Conservation (phyloP, 2,797 vertebrate species). For the Salmo trutta region DNA sequence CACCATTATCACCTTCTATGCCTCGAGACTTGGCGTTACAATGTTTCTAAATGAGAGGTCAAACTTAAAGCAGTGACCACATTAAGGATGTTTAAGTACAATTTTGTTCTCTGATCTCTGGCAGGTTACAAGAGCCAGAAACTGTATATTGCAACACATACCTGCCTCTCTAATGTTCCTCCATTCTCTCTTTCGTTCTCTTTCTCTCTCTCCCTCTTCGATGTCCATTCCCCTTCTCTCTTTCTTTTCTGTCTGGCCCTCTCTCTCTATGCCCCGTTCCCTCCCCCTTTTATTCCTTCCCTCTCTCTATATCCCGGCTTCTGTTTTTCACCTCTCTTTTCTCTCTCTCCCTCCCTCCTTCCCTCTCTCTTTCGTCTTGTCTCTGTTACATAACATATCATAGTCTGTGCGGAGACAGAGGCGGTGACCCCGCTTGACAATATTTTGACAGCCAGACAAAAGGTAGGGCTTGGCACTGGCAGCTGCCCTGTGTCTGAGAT, state of each 20-base stretch:
- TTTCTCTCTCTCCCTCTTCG: constrained; percentile 7
- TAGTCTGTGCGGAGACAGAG: constrained; percentile 28
- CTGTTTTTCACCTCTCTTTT: not conserved
- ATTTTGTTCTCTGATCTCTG: constrained; percentile 11
- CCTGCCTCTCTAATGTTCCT: not conserved
- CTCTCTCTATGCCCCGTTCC: not conserved
- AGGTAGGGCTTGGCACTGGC: constrained; percentile 31
- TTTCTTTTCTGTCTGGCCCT: not conserved
- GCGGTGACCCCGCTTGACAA: constrained; percentile 37
- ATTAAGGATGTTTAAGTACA: constrained; percentile 3
- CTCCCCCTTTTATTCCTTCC: not conserved
- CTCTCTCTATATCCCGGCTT: not conserved
- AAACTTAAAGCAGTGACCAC: constrained; percentile 17
- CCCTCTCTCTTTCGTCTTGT: constrained; percentile 4
- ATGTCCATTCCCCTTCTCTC: not conserved
- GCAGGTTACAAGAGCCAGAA: constrained; percentile 13
- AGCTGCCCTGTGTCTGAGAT: not conserved
- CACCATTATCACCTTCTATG: not conserved
- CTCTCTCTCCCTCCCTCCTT: not conserved
- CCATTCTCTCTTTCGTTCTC: constrained; percentile 12
- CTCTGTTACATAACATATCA: constrained; percentile 46
- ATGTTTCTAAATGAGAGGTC: not conserved
- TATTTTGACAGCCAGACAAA: constrained; percentile 27
- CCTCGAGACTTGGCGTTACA: not conserved
- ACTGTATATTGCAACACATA: constrained; percentile 1